These are phyloP conservation scores for Reinhardtius hippoglossoides DNA, from an alignment of 2,113 vertebrate species.

Conservation along the genomic window DNA sequence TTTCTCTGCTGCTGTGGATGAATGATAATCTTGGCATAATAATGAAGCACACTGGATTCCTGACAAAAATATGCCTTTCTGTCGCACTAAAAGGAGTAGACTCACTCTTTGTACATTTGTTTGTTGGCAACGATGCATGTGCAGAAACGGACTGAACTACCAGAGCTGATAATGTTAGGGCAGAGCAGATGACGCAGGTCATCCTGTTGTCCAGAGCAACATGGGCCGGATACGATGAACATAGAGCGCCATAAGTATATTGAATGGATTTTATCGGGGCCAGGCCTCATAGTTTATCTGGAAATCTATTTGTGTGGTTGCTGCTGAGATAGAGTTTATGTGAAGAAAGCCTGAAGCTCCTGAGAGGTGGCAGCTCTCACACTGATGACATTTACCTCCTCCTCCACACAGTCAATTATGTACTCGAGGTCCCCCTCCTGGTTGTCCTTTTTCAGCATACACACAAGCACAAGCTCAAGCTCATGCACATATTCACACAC, in stretches of 20 bases:
- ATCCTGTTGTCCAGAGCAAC: not conserved
- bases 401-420: conserved; percentile 15
- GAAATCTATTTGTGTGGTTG: conserved; percentile 46
- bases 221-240: not conserved
- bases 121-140: conserved; percentile 7
- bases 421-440: not conserved
- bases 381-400: conserved; percentile 48
- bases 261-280: conserved; percentile 32
- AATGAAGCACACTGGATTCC: conserved; percentile 38
- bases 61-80: conserved; percentile 3
- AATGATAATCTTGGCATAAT: conserved; percentile 55
- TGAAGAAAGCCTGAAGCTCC: conserved; percentile 40
- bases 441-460: conserved; percentile 9
- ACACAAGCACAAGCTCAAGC: conserved; percentile 5
- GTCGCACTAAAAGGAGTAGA: conserved; percentile 1
- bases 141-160: not conserved
- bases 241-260: conserved; percentile 23
- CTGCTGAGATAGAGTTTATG: conserved; percentile 42
- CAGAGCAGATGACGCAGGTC: not conserved
- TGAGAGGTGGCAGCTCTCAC: conserved; percentile 10
- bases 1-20: conserved; percentile 44
- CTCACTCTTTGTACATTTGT: not conserved
- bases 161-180: conserved; percentile 1
- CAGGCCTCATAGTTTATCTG: conserved; percentile 32
- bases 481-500: not conserved